Evolutionary conservation across 2,888 invertebrate species (phyloP), one percentile per base, ranked within the genome.

Genomic region (Hirudinaria manillensis): DNA sequence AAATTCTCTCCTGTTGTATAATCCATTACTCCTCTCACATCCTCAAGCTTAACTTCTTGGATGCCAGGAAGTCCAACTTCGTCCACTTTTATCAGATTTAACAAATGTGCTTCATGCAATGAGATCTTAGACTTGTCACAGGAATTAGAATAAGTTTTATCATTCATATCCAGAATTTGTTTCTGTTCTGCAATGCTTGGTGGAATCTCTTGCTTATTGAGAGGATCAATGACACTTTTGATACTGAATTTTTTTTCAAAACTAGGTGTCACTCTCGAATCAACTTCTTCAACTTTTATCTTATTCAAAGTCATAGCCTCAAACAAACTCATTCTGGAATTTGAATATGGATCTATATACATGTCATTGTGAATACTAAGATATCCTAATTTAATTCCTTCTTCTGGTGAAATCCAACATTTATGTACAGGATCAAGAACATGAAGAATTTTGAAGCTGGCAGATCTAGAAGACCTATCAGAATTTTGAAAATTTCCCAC

Each of bases 51-150:
- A 53, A 76, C 76, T 21, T 78, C 76, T 81, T 90, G 89, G 81
- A 85, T 82, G 21, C 93, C 90, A 76, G 94, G 94, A n/a, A 95
- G 92, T 84, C 91, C 75, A 91, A 89, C 80, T 0, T 96, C 95
- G 84, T 89, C 89, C 4, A 89, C 87, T 79, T 94, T 93, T 67
- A 94, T 89, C 78, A 93, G 89, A 80, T 91, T 91, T 81, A 91
- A 89, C 79, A 90, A 89, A 73, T 93, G 90, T 1, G 93, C 92
- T 81, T 92, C 92, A 74, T 90, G 88, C 29, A 94, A 88, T 79
- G 90, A 88, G 2, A 93, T 87, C 32, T 81, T 82, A 77, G 85
- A 83, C 38, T 83, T 80, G 21, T 85, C 82, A 66, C 81, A 78
- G 27, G 83, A 82, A 78, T 86, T 85, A 67, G 81, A 82, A 80